Base-by-base conservation (phyloP, 2,888 invertebrate genomes). In the Carpatolechia fugitivella region DNA sequence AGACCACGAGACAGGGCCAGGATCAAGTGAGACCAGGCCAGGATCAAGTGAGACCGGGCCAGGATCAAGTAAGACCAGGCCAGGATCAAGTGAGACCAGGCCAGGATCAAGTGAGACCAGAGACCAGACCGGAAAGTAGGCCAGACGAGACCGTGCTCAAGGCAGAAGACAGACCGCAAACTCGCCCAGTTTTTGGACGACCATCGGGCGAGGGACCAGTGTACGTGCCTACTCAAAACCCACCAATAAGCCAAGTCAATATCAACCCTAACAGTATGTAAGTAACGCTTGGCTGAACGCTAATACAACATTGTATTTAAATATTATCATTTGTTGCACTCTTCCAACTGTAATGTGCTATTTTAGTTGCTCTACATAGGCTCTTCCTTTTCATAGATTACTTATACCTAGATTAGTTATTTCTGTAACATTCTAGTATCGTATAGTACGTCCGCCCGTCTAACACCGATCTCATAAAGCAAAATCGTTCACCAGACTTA, bases 221-320 rank as follows among this genome's bases (percentile, higher is more conserved):
- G 5, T 87, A 82, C 58, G 71, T 73, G n/a, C 79, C 77, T 6
- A 78, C 80, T 1, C 57, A 62, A 8, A 74, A 74, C 24, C 69
- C 72, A 1, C 71, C 77, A 14, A 57, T 64, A 3, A 66, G 64
- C 16, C 66, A 73, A 47, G 65, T 65, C 56, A 70, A 74, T 52
- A 72, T 66, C 14, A 74, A 69, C 49, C 80, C 82, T 20, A 76
- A 77, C 35, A 83, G 78, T 64, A 85, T 87, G 87, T 87, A 57
- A 85, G 87, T 83, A 62, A 16, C 18, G 44, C 44, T 44, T 44
- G n/a, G 44, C 44, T 44, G 20, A 18, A 44, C 13, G 44, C 44
- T 44, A 44, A 44, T 44, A 29, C 2, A 44, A 29, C 44, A 44
- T 44, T 29, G 8, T 44, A 18, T n/a, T 11, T 16, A 8, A 13